phyloP scores from a whole-genome alignment of 2,888 invertebrate genomes.

The Anagyrus pseudococci region DNA sequence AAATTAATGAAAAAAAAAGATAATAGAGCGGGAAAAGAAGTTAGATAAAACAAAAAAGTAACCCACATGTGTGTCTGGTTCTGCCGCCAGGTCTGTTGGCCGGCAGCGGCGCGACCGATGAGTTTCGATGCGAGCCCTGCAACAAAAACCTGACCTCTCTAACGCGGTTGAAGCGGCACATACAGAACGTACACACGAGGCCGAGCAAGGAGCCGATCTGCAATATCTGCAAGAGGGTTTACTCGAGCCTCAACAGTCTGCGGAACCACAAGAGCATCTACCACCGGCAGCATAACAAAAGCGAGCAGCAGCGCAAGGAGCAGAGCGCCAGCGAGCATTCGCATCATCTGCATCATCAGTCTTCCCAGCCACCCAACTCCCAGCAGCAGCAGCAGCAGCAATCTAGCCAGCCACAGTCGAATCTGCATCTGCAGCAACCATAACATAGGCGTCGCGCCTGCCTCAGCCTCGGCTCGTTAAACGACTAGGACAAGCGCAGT shows the following conservation, averaged over 20 bases:
- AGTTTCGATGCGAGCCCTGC: slow-evolving; percentile 90
- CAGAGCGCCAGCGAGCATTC: slow-evolving; percentile 43
- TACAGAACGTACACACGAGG: slow-evolving; percentile 90
- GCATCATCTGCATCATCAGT: slow-evolving; percentile 33
- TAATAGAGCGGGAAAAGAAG: slow-evolving; percentile 31
- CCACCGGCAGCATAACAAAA: slow-evolving; percentile 72
- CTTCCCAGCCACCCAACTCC: too few relatives aligned
- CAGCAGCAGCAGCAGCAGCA: slow-evolving; percentile 47
- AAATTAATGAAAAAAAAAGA: slow-evolving; percentile 25
- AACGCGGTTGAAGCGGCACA: slow-evolving; percentile 88
- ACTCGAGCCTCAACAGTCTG: slow-evolving; percentile 89
- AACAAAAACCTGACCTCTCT: slow-evolving; percentile 88
- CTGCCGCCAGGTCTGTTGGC: slow-evolving; percentile 70
- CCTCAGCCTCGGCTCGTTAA: too few relatives aligned
- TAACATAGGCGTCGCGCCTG: too few relatives aligned
- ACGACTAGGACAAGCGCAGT: too few relatives aligned
- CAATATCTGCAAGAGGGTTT: slow-evolving; percentile 91
- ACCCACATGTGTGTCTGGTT: slow-evolving; percentile 60
- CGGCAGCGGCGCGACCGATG: slow-evolving; percentile 76
- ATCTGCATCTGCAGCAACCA: too few relatives aligned
- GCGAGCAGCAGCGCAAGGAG: slow-evolving; percentile 48
- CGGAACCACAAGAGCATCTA: slow-evolving; percentile 94
- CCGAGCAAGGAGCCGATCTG: slow-evolving; percentile 90
- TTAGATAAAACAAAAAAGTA: slow-evolving; percentile 52
- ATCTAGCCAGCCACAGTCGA: slow-evolving; percentile 46